Conservation (phyloP, 2,888 invertebrate species). For the Phlogophora meticulosa region DNA sequence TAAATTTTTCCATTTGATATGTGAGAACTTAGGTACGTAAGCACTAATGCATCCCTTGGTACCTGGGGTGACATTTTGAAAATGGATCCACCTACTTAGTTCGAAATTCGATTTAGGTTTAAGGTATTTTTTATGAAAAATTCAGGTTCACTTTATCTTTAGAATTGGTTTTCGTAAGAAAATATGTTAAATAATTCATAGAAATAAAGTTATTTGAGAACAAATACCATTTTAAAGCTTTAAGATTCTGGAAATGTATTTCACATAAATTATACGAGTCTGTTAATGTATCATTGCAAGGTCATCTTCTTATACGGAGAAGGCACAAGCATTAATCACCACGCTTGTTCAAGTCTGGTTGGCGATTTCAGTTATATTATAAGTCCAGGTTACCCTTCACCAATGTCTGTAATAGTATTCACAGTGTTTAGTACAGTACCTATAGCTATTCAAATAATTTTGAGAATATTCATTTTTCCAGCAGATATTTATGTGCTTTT, state of each 20-base stretch:
- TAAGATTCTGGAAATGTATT: too few species aligned
- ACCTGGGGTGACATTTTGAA: constrained; percentile 43
- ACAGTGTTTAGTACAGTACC: too few species aligned
- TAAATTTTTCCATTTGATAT: constrained; percentile 42
- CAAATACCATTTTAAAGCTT: background rate
- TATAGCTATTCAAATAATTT: too few species aligned
- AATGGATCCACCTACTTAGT: constrained; percentile 42
- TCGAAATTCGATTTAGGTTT: constrained; percentile 51
- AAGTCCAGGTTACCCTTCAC: too few species aligned
- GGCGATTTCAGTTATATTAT: too few species aligned
- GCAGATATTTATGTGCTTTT: too few species aligned
- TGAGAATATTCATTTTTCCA: too few species aligned
- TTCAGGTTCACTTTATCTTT: constrained; percentile 4
- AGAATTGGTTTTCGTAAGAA: constrained; percentile 14
- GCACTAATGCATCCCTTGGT: constrained; percentile 36
- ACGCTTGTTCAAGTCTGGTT: too few species aligned
- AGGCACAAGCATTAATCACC: too few species aligned
- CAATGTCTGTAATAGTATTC: too few species aligned
- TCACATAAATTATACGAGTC: background rate
- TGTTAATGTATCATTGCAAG: too few species aligned
- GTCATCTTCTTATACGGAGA: too few species aligned
- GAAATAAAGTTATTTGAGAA: background rate
- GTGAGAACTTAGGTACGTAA: constrained; percentile 24
- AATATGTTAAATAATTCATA: constrained; percentile 32
- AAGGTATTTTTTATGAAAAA: constrained; percentile 13